Evolutionary conservation across 2,113 vertebrate species (phyloP).

Genomic region (Cyprinodon brontotheroides): DNA sequence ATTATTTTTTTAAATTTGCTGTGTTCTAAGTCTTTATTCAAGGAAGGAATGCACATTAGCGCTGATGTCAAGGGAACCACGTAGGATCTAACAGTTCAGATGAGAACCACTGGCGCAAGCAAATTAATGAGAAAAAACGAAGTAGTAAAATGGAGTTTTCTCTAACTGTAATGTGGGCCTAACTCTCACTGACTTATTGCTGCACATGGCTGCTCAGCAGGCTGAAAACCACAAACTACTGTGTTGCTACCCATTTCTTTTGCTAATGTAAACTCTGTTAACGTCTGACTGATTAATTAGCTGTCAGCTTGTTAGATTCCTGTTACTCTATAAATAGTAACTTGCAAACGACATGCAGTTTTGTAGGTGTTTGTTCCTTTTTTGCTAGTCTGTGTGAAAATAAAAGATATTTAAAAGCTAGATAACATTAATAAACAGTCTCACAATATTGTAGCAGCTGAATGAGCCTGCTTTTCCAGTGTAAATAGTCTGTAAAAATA

Average conservation of each 20-base stretch:
- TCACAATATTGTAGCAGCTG: too few species aligned
- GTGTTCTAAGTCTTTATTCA: conserved; percentile 18
- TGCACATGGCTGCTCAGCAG: too few species aligned
- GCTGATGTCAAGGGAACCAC: conserved; percentile 30
- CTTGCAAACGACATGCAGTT: too few species aligned
- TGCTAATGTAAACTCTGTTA: neutral
- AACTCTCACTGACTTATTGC: too few species aligned
- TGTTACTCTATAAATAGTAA: too few species aligned
- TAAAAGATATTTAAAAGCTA: neutral
- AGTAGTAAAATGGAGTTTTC: too few species aligned
- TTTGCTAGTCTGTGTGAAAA: neutral
- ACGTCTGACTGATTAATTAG: neutral
- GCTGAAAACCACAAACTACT: neutral
- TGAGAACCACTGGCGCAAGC: conserved; percentile 30
- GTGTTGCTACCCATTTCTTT: too few species aligned
- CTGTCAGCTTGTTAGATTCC: neutral
- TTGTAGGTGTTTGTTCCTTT: neutral
- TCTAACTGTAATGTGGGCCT: too few species aligned
- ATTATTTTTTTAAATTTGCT: neutral
- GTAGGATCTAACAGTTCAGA: conserved; percentile 29
- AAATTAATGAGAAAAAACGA: conserved; percentile 40
- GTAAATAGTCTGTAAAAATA: too few species aligned
- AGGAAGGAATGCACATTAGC: conserved; percentile 44
- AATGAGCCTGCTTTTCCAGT: too few species aligned
- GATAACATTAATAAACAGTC: too few species aligned